phyloP scores from a whole-genome alignment of 2,888 invertebrate genomes.

The Ophion costatus region DNA sequence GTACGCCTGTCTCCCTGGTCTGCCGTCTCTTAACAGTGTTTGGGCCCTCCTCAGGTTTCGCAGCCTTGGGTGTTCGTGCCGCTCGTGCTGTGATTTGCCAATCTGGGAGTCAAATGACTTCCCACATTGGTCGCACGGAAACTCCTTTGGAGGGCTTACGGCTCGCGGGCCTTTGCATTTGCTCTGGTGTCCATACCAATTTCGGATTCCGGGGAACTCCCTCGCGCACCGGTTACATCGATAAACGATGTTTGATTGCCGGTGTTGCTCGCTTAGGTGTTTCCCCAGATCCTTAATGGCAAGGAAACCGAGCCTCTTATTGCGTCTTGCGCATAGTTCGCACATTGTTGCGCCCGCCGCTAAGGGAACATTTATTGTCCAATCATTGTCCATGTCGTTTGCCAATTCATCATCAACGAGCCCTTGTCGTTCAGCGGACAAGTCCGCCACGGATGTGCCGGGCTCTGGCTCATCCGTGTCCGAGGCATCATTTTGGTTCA shows the following conservation, averaged over 20 bases:
- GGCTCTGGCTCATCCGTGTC: conserved; percentile 34
- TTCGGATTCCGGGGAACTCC: conserved; percentile 7
- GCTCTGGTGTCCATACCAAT: conserved; percentile 10
- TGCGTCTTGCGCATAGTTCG: neutral
- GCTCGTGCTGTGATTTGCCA: conserved; percentile 47
- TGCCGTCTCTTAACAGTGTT: neutral
- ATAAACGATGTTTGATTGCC: neutral
- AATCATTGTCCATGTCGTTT: neutral
- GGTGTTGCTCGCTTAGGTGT: conserved; percentile 10
- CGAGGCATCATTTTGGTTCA: conserved; percentile 29
- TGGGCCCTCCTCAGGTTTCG: conserved; percentile 40
- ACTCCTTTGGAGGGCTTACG: neutral
- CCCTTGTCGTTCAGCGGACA: conserved; percentile 20
- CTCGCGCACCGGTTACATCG: conserved; percentile 1
- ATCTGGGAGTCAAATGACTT: neutral
- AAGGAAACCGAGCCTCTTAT: neutral
- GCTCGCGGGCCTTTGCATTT: neutral
- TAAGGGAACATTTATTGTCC: neutral
- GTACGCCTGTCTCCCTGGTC: conserved; percentile 65
- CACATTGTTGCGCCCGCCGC: neutral
- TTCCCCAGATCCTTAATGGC: neutral
- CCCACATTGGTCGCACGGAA: neutral
- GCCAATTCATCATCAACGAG: conserved; percentile 21
- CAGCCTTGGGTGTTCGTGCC: conserved; percentile 34
- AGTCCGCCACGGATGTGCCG: conserved; percentile 32